Conservation (phyloP, 2,888 invertebrate species). For the Leptarthrus brevirostris region DNA sequence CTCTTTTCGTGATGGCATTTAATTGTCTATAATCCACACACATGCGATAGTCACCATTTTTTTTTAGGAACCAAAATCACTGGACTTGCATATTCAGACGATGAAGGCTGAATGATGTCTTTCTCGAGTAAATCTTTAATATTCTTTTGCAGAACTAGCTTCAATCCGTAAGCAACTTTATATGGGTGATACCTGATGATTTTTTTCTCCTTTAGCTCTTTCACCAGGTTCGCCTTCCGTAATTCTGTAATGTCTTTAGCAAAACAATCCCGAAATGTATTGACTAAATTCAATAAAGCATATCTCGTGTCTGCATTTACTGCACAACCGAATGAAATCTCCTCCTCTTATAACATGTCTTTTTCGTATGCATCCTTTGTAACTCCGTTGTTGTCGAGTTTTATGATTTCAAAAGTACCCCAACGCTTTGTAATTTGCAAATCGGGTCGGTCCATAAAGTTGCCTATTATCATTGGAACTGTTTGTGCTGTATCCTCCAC, state of each 20-base stretch:
- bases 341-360: too few species aligned
- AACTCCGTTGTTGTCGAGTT: too few species aligned
- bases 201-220: slow-evolving; percentile 17
- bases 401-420: too few species aligned
- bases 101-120: slow-evolving; percentile 59
- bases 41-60: neutral
- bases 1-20: slow-evolving; percentile 55
- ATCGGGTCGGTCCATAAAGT: too few species aligned
- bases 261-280: too few species aligned
- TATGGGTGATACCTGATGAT: neutral
- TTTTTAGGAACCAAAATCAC: slow-evolving; percentile 57
- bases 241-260: too few species aligned
- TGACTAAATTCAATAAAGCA: neutral
- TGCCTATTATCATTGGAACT: too few species aligned
- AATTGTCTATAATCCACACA: neutral
- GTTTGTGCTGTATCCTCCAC: too few species aligned
- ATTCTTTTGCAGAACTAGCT: neutral
- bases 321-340: too few species aligned
- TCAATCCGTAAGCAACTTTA: neutral
- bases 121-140: slow-evolving; percentile 51
- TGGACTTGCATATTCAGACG: slow-evolving; percentile 59
- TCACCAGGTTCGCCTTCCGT: neutral
- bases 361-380: too few species aligned
- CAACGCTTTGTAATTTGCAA: too few species aligned
- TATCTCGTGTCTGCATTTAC: too few species aligned